Evolutionary conservation across 2,888 invertebrate genomes (phyloP), one percentile per base, ranked within the genome.

Genomic region (Tetranychus piercei): DNA sequence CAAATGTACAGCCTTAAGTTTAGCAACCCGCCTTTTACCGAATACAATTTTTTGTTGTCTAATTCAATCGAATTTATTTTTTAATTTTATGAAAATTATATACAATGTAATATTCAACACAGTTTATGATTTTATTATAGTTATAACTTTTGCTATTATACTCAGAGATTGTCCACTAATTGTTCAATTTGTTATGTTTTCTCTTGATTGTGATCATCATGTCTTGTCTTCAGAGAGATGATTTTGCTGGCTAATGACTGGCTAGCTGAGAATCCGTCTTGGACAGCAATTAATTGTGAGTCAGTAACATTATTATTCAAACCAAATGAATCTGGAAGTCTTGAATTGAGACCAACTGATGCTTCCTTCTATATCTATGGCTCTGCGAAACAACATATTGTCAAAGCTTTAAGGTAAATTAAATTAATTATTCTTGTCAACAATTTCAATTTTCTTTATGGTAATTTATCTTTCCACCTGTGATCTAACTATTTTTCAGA

Each of bases 281-380:
- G 75, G 75, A 71, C 71, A 74, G 73, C 73, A 7, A 66, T 76
- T 23, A 76, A 76, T 72, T 75, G 76, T 71, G 76, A 76, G 64
- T 75, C 76, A 44, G 73, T 76, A 15, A 76, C 73, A 0, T n/a
- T 76, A 9, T 34, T 75, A 8, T 75, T 71, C 66, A 76, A 76
- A 70, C 73, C 70, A 20, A 75, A 76, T 44, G 76, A 76, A 23
- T 18, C 15, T 66, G 69, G 45, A 23, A 73, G 66, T 34, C 67
- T 44, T 55, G 75, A 75, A 66, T 44, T 76, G 15, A 20, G 64
- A 70, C 73, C 75, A 18, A 75, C 73, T 45, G 76, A 76, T 44
- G 72, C 73, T 44, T 75, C 76, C 44, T 75, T 73, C 44, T 76
- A 76, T 44, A 75, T 76, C n/a, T 76, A 76, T 72, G 76, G 76